Percentiles rank a stretch among this genome's conserved stretches.
Evolutionary conservation across 1,140 invertebrate genomes (phyloP).

Genomic region (Papilio polytes): DNA sequence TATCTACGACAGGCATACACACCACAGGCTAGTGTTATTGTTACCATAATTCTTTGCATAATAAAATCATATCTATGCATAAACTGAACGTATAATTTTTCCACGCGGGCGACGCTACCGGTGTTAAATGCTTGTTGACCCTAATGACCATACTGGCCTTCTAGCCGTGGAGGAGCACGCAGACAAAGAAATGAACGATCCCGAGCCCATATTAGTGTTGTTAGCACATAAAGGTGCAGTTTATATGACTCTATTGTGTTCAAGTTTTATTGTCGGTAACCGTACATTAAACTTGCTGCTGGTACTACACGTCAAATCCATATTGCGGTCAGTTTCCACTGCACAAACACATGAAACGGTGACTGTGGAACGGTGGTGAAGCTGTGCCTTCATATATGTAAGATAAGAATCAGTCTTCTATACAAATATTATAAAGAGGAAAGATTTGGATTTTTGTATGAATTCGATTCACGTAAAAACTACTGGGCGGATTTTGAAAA

Average conservation of each 20-base stretch:
- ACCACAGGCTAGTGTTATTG: background rate
- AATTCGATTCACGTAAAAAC: too few relatives aligned
- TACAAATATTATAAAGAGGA: too few relatives aligned
- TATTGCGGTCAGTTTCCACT: too few relatives aligned
- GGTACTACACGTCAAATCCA: background rate
- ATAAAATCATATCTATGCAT: conserved; percentile 12
- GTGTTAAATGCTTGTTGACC: conserved; percentile 52
- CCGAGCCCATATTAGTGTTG: conserved; percentile 43
- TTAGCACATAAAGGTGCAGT: conserved; percentile 22
- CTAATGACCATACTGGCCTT: conserved; percentile 67
- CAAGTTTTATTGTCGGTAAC: conserved; percentile 18
- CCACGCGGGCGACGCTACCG: conserved; percentile 1
- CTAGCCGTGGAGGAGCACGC: conserved; percentile 45
- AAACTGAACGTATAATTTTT: conserved; percentile 4
- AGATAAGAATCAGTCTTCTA: background rate
- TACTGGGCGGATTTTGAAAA: too few relatives aligned
- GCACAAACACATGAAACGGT: too few relatives aligned
- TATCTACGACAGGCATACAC: background rate
- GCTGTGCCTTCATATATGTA: too few relatives aligned
- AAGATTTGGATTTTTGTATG: too few relatives aligned
- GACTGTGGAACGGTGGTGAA: too few relatives aligned
- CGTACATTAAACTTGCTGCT: conserved; percentile 11
- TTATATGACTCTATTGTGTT: conserved; percentile 30
- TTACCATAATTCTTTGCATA: conserved; percentile 6
- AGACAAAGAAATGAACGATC: conserved; percentile 47